A percentile compares a stretch with the other conserved stretches of the same genome.
phyloP scores from a whole-genome alignment of 2,888 invertebrate genomes.

The Nowickia ferox region DNA sequence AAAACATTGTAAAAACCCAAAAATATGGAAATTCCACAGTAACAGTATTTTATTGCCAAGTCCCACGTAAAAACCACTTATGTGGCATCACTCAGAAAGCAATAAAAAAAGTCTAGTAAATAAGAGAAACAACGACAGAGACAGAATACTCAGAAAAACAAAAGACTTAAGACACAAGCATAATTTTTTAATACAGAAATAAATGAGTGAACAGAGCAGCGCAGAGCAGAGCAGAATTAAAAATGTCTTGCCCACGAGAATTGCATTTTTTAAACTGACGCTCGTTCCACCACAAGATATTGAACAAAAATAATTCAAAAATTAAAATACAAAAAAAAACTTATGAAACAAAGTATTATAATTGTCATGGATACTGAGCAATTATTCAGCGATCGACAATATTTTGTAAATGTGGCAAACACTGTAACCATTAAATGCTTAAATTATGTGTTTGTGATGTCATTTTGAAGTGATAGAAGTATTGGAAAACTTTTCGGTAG shows the following conservation, averaged over 20 bases:
- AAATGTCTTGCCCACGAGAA: constrained; percentile 34
- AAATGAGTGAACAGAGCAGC: neutral
- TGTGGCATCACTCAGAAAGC: constrained; percentile 30
- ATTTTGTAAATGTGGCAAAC: neutral
- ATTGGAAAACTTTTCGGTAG: neutral
- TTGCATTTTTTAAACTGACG: constrained; percentile 40
- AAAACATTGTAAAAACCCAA: neutral
- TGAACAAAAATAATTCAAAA: constrained; percentile 27
- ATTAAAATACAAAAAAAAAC: constrained; percentile 19
- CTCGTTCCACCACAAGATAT: constrained; percentile 44
- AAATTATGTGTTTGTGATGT: neutral
- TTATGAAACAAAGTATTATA: constrained; percentile 35
- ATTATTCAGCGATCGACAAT: constrained; percentile 54
- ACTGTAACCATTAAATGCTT: neutral
- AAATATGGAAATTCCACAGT: constrained; percentile 4
- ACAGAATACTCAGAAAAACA: constrained; percentile 46
- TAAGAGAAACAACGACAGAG: constrained; percentile 1
- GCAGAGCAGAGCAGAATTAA: neutral
- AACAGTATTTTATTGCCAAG: neutral
- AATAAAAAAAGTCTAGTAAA: neutral
- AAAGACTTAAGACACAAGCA: constrained; percentile 70
- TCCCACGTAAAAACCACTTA: neutral
- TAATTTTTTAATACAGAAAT: constrained; percentile 26
- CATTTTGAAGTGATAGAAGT: constrained; percentile 5
- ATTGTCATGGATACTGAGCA: constrained; percentile 49